Evolutionary conservation across 2,797 vertebrate genomes (phyloP), one percentile per base, ranked within the genome.

Genomic region (Sebastes oblongus): DNA sequence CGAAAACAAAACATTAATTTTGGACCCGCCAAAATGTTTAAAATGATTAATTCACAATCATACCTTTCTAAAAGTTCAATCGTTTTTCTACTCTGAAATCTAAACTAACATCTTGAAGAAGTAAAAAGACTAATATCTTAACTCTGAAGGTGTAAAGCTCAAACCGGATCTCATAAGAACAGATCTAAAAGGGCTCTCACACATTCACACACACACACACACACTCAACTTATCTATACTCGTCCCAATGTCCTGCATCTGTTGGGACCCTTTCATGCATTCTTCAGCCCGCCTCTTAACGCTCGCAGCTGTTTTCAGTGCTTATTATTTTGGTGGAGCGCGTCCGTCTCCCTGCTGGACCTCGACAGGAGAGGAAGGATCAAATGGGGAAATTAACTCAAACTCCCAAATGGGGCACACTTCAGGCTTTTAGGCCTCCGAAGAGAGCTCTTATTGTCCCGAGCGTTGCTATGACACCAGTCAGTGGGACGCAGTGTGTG

Each of bases 391-490:
- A 86, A 91, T 89, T 75, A 87, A 89, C 88, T 88, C 85, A 72
- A 79, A 77, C 82, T 85, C 81, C 65, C 52, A 29, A 90, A 88
- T 14, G 80, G 86, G 88, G 73, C 91, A 92, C 92, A 87, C 91
- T 95, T 92, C 83, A 91, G 84, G 78, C 88, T 89, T 86, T 82
- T 66, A 80, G 77, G 85, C 66, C 59, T 83, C 76, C 8, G 60
- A 65, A 83, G 72, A 91, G 87, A 73, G 85, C 85, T 85, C 72
- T 81, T 81, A 89, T 91, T 92, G 91, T 92, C 78, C 75, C 2
- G 0, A 11, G 54, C 6, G 90, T 93, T 94, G 87, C 89, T 59
- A 92, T 94, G 91, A 87, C 85, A 67, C 76, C 91, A 78, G 73
- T 84, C 91, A 78, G 71, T 84, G 68, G 65, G 86, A 52, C 20